A percentile compares a stretch with the other conserved stretches of the same genome.
Conservation (phyloP, 2,113 vertebrate genomes). For the Heterochromis multidens region DNA sequence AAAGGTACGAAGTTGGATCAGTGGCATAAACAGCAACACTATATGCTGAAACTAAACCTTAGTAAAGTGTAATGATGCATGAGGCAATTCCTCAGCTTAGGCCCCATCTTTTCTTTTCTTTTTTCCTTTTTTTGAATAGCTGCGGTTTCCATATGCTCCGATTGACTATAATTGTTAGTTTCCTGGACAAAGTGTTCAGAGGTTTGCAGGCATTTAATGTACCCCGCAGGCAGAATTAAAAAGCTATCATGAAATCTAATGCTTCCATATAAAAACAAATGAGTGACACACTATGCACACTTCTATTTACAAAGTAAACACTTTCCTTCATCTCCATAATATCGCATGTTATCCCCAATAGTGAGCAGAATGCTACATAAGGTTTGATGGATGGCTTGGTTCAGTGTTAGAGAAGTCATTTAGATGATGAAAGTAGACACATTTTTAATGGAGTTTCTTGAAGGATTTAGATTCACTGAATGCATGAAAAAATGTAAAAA, state of each 20-base stretch:
- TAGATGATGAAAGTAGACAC: conserved; percentile 21
- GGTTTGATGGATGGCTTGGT: conserved; percentile 49
- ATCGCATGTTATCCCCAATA: conserved; percentile 51
- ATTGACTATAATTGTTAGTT: conserved; percentile 83
- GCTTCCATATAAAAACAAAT: conserved; percentile 75
- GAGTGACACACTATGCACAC: conserved; percentile 20
- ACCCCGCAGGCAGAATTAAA: conserved; percentile 78
- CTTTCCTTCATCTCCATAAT: conserved; percentile 64
- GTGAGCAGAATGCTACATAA: conserved; percentile 40
- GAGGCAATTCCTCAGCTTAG: conserved; percentile 59
- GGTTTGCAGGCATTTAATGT: conserved; percentile 80
- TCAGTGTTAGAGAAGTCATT: conserved; percentile 55
- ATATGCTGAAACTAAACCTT: background rate
- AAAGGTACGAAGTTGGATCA: background rate
- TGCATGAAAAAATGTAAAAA: background rate
- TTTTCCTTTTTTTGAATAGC: conserved; percentile 70
- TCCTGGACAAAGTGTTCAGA: conserved; percentile 73
- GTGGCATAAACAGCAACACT: background rate
- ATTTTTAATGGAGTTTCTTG: conserved; percentile 25
- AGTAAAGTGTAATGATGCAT: conserved; percentile 17
- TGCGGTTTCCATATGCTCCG: conserved; percentile 70
- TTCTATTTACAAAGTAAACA: conserved; percentile 69
- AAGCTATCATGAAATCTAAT: conserved; percentile 80
- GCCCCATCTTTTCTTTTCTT: conserved; percentile 68
- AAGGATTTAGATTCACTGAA: background rate